Base-by-base conservation (phyloP, 2,113 vertebrate genomes). In the Zapus hudsonius region DNA sequence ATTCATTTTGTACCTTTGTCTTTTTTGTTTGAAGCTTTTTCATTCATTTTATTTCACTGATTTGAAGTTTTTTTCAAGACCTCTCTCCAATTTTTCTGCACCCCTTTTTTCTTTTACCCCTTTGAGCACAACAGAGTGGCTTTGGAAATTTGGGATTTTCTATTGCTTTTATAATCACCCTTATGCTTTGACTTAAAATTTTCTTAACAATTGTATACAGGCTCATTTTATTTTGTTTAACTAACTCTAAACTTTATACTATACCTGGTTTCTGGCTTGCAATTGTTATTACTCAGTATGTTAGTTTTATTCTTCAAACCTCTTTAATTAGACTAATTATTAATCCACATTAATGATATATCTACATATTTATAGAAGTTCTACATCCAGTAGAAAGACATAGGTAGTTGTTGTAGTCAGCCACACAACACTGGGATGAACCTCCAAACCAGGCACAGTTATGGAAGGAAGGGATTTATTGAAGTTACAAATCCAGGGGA, bases 121-220 rank as follows among this genome's bases (percentile, higher is more conserved):
- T 44, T 81, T 59, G 38, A 87, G 38, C 55, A 87, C 19, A 73
- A n/a, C 2, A 22, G 52, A 52, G 27, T 74, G n/a, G n/a, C 16
- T 44, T 69, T 85, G 25, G 38, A 91, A 57, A 70, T 95, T 25
- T 52, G 70, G 61, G n/a, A 19, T 44, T 82, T 81, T 85, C 73
- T 88, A 2, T 72, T 72, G 31, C 74, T 73, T 74, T 66, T 79
- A 83, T 63, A 59, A 90, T 87, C 59, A 22, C 27, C 23, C 38
- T 52, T 90, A 29, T 78, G 44, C 7, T 42, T 81, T 61, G 61
- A 82, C 19, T 81, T 81, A 92, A 88, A n/a, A 20, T 29, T 55
- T 67, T 33, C 19, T 70, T 88, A 61, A 59, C 25, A 9, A 66
- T 74, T 33, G 7, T 72, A 81, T 0, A 42, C 7, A 16, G 72